Evolutionary conservation across 2,888 invertebrate species (phyloP).

Genomic region (Acanthosepion pharaonis): DNA sequence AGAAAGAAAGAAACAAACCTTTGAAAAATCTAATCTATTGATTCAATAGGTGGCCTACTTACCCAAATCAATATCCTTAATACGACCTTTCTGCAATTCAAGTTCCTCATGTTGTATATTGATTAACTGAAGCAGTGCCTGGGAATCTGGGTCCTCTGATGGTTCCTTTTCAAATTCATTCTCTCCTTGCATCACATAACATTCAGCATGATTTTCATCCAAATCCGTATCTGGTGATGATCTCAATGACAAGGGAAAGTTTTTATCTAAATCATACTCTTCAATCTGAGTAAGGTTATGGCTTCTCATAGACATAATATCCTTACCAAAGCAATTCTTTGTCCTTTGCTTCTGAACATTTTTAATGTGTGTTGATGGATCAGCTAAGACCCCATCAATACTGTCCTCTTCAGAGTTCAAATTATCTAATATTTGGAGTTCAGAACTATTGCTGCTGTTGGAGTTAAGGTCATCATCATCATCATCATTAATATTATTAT

Average conservation of each 20-base stretch:
- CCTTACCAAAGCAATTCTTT: not conserved
- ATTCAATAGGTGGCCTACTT: constrained; percentile 47
- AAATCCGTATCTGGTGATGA: constrained; percentile 50
- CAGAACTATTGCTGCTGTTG: not conserved
- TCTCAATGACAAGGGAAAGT: constrained; percentile 61
- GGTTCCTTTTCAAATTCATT: constrained; percentile 53
- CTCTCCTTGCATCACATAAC: constrained; percentile 49
- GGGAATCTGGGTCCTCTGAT: constrained; percentile 71
- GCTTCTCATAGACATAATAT: constrained; percentile 53
- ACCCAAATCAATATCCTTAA: constrained; percentile 81
- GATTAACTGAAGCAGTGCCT: constrained; percentile 87
- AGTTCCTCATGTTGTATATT: constrained; percentile 93
- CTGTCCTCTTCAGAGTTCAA: not conserved
- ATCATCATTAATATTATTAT: not conserved
- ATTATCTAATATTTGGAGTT: not conserved
- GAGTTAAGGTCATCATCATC: not conserved
- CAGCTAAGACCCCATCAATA: not conserved
- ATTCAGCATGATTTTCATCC: constrained; percentile 48
- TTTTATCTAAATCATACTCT: constrained; percentile 73
- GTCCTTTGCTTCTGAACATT: not conserved
- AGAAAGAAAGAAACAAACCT: no score
- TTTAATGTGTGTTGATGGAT: not conserved
- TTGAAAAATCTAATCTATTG: no score
- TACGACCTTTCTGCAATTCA: constrained; percentile 89
- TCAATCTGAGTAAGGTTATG: constrained; percentile 56